These are phyloP conservation scores for Piscicola geometra DNA, from an alignment of 2,888 invertebrate genomes.

Conservation along the genomic window DNA sequence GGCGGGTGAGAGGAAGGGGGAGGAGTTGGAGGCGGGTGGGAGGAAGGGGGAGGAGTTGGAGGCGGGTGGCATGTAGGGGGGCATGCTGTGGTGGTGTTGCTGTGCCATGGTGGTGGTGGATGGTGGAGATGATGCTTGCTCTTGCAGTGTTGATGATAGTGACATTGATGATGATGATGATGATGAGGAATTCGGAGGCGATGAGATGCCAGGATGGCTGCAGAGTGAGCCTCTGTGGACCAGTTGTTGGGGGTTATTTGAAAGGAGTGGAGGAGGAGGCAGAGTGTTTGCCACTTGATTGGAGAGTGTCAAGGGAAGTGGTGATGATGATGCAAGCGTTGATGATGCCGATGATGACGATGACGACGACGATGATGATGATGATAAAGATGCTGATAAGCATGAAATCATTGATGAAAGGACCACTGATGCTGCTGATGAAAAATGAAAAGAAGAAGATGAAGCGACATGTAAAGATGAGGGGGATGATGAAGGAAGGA, in stretches of 20 bases:
- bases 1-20: slow-evolving; percentile 17
- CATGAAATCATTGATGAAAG: not conserved
- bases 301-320: too few relatives aligned
- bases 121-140: not conserved
- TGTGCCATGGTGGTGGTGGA: not conserved
- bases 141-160: not conserved
- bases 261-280: too few relatives aligned
- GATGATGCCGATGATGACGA: slow-evolving; percentile 5
- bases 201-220: not conserved
- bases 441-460: not conserved
- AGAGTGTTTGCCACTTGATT: too few relatives aligned
- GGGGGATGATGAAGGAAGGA: not conserved
- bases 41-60: not conserved
- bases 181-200: not conserved
- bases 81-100: slow-evolving; percentile 4
- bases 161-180: slow-evolving; percentile 5
- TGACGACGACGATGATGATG: not conserved
- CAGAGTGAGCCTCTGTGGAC: too few relatives aligned
- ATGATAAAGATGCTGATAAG: not conserved
- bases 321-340: not conserved
- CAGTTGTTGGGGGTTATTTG: too few relatives aligned
- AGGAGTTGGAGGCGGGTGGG: not conserved
- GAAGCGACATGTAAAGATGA: not conserved
- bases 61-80: too few relatives aligned
- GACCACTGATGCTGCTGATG: not conserved